Conservation (phyloP, 37 sponge, comb jelly and placozoan species). For the Aplysina aerophoba region DNA sequence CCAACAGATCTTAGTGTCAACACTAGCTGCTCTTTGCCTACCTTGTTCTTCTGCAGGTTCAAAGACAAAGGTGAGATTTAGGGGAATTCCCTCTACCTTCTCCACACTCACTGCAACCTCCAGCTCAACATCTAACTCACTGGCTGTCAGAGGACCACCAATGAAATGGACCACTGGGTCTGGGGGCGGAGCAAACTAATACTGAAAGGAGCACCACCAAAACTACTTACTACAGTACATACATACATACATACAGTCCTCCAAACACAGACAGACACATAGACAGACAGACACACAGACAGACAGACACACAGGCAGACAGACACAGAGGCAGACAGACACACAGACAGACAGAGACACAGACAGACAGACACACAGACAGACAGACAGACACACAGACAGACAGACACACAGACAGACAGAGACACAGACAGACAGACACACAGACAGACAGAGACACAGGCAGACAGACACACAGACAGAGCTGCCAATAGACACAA, state of each 20-base stretch:
- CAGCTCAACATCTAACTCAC: too few species aligned
- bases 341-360: conserved; percentile 36
- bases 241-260: background rate
- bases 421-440: conserved; percentile 44
- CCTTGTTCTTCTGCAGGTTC: too few species aligned
- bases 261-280: conserved; percentile 49
- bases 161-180: too few species aligned
- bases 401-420: conserved; percentile 58
- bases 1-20: too few species aligned
- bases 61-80: too few species aligned
- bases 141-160: too few species aligned
- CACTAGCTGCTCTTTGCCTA: too few species aligned
- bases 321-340: conserved; percentile 28
- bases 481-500: conserved; percentile 17
- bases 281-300: conserved; percentile 58
- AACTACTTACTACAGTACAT: too few species aligned
- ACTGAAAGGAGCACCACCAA: too few species aligned
- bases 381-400: conserved; percentile 59
- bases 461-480: conserved; percentile 35
- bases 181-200: too few species aligned
- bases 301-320: conserved; percentile 50
- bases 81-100: too few species aligned
- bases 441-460: conserved; percentile 34
- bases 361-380: conserved; percentile 30
- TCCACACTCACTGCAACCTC: too few species aligned